Base-by-base conservation (phyloP, 2,888 invertebrate species). In the Nematopogon swammerdamellus region DNA sequence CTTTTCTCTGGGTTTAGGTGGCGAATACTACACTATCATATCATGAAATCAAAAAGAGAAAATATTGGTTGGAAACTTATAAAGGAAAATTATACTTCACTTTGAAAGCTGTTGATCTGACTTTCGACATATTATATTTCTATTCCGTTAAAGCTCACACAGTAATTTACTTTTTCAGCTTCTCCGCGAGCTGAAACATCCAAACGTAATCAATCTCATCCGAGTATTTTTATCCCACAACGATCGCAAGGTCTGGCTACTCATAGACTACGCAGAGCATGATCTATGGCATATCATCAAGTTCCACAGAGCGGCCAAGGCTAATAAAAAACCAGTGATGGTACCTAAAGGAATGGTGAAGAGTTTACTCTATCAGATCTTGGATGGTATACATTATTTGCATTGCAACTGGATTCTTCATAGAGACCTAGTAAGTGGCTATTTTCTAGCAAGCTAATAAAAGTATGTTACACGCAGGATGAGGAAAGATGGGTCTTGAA, bases 221-320 rank as follows among this genome's bases (percentile, higher is more conserved):
- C 81, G 96, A 60, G 98, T 99, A 1, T 99, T 99, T 68, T 83
- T 99, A 0, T 97, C 98, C 0, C 97, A 97, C 65, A 92, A 88
- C 60, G 97, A 97, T 64, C 85, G 97, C 36, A 97, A 97, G 83
- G 97, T 98, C 3, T 99, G 96, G 90, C 80, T 98, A 36, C 76
- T 99, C 10, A 97, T 98, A 77, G 98, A 99, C 68, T 99, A 95
- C 81, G 97, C 98, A 0, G 98, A 99, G 74, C 98, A 99, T 82
- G 99, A 99, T 79, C 74, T 99, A 50, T 99, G 98, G 99, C 98
- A 99, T 67, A 99, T 99, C 20, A 99, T 99, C 47, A 99, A 99
- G 77, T 98, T 95, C 67, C 98, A 99, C 67, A 83, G 99, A 62
- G 95, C 97, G 50, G 97, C 97, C 0, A 98, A 98, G 71, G 96